Evolutionary conservation across 1,140 invertebrate genomes (phyloP).

Genomic region (Drosophila orena): DNA sequence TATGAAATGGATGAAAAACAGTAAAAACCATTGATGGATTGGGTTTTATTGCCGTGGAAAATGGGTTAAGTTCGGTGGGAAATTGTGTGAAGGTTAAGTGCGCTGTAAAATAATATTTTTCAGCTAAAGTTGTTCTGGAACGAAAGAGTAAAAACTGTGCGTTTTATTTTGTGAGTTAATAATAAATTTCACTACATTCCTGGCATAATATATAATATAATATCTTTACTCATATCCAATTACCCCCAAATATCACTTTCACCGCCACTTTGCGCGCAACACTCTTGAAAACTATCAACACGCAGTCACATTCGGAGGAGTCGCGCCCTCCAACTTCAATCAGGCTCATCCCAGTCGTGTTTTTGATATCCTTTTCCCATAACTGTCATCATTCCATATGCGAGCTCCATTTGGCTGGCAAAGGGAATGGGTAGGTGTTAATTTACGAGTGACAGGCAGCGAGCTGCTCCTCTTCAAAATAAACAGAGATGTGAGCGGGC

Average conservation of each 20-base stretch:
- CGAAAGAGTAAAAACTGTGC: neutral
- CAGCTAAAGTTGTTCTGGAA: neutral
- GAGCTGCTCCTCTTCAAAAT: slow-evolving; percentile 39
- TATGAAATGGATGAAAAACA: slow-evolving; percentile 4
- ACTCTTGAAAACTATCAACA: slow-evolving; percentile 51
- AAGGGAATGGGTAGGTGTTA: slow-evolving; percentile 69
- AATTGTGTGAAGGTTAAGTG: slow-evolving; percentile 19
- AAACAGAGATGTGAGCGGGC: slow-evolving; percentile 22
- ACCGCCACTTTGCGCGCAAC: slow-evolving; percentile 25
- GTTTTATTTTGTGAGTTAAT: no score
- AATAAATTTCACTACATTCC: no score
- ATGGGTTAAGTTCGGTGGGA: slow-evolving; percentile 14
- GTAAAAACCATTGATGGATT: slow-evolving; percentile 7
- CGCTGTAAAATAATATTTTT: neutral
- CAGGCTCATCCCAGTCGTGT: slow-evolving; percentile 35
- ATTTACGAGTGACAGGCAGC: slow-evolving; percentile 62
- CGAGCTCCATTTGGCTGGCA: slow-evolving; percentile 10
- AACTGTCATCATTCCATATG: slow-evolving; percentile 70
- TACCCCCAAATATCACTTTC: slow-evolving; percentile 25
- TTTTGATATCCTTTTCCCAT: slow-evolving; percentile 77
- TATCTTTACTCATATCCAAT: slow-evolving; percentile 8
- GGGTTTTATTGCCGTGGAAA: slow-evolving; percentile 22
- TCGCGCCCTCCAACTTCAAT: slow-evolving; percentile 20
- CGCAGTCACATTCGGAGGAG: slow-evolving; percentile 21
- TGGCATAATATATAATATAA: no score